phyloP scores from a whole-genome alignment of 2,888 invertebrate species.

The Nebria salina region DNA sequence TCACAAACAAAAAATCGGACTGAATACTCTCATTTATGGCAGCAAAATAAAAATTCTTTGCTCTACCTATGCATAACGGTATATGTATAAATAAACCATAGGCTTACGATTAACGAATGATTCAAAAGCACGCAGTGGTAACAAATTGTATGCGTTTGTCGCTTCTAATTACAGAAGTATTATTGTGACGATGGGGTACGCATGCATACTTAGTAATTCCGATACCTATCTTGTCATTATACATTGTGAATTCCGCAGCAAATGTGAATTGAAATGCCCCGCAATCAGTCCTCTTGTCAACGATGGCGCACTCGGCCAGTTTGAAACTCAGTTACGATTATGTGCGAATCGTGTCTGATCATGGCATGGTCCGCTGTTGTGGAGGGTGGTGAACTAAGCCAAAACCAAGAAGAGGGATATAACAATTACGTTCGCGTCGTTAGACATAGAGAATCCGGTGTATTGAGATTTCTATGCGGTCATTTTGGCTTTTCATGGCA shows the following conservation, averaged over 20 bases:
- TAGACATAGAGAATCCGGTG: slow-evolving; percentile 61
- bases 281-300: slow-evolving; percentile 60
- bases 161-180: slow-evolving; percentile 37
- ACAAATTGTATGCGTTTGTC: slow-evolving; percentile 43
- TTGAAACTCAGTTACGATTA: not conserved
- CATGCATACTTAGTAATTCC: slow-evolving; percentile 26
- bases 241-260: slow-evolving; percentile 57
- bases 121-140: slow-evolving; percentile 24
- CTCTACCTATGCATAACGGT: not conserved
- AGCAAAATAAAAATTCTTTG: not conserved
- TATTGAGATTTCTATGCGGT: slow-evolving; percentile 55
- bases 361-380: slow-evolving; percentile 21
- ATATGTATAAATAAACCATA: not conserved
- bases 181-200: slow-evolving; percentile 3
- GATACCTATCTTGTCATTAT: slow-evolving; percentile 58
- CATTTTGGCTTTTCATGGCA: slow-evolving; percentile 42
- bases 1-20: not conserved
- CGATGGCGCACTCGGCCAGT: slow-evolving; percentile 53
- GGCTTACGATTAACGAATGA: slow-evolving; percentile 40
- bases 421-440: slow-evolving; percentile 63
- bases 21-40: not conserved
- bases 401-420: slow-evolving; percentile 52
- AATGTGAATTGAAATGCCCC: slow-evolving; percentile 59
- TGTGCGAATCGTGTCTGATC: not conserved
- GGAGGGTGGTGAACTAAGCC: slow-evolving; percentile 27